Base-by-base conservation (phyloP, 2,113 vertebrate genomes). In the Upupa epops region DNA sequence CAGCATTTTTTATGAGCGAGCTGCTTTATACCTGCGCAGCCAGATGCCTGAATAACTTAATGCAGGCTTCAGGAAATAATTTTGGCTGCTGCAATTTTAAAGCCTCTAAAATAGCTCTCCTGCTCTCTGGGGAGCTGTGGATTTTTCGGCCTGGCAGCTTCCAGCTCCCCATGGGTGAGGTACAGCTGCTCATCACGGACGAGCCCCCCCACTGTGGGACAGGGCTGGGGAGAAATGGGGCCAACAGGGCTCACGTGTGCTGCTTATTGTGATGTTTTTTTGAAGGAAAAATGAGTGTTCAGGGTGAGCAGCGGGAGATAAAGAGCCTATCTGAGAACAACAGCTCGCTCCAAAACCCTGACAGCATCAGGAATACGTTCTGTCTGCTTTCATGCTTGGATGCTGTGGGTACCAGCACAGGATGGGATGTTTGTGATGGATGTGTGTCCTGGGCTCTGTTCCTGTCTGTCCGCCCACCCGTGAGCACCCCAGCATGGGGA, bases 61-160 rank as follows among this genome's bases (percentile, higher is more conserved):
- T 40, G 34, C 19, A 59, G 28, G 56, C 66, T 78, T 65, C 71
- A 66, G 83, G 89, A 95, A 94, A 88, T 84, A 4, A 90, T 76
- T 78, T 72, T 1, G 5, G 83, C 77, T 70, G 70, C 77, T 89
- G 73, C 55, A 86, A 52, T 82, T 87, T 45, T 17, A 68, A 82
- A 73, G 37, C 17, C 71, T 61, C 83, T 51, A 36, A 95, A 94
- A 92, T 84, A 90, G 90, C 77, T 93, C 55, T 34, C 18, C 46
- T 58, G 51, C 64, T 93, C 77, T 78, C 37, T 0, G 1, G 26
- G 68, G 86, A 84, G 80, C 63, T 70, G 66, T 40, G 80, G 74
- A 63, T 66, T 76, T 87, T 89, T 24, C 89, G 40, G 66, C 46
- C n/a, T 88, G 88, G 51, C 76, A 77, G 59, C 49, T 92, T 74